Conservation (phyloP, 2,888 invertebrate genomes). For the Apamea epomidion region DNA sequence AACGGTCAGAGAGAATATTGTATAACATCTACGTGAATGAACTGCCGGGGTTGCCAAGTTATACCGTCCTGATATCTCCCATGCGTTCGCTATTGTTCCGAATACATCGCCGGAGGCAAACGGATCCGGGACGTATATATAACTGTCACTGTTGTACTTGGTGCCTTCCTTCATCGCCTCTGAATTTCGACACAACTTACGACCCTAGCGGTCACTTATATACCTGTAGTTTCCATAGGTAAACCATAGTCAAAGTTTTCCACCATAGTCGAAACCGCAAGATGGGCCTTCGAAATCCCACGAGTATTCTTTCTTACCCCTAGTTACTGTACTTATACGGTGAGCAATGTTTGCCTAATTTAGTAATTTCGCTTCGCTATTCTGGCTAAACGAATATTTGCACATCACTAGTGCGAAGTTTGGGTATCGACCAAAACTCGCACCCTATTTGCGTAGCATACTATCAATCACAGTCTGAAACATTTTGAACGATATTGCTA, state of each 20-base stretch:
- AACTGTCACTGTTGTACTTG: slow-evolving; percentile 21
- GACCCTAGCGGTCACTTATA: not conserved
- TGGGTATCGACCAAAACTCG: not conserved
- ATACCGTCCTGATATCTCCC: slow-evolving; percentile 36
- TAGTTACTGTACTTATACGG: slow-evolving; percentile 46
- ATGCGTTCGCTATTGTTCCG: slow-evolving; percentile 44
- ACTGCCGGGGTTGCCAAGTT: slow-evolving; percentile 12
- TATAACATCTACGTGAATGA: slow-evolving; percentile 23
- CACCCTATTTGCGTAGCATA: not conserved
- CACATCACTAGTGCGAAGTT: slow-evolving; percentile 27
- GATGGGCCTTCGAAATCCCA: slow-evolving; percentile 54
- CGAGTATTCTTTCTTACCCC: slow-evolving; percentile 43
- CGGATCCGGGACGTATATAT: slow-evolving; percentile 12
- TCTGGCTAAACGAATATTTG: slow-evolving; percentile 62
- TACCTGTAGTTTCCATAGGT: slow-evolving; percentile 16
- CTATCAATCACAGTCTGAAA: not conserved
- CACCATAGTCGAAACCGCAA: slow-evolving; percentile 40
- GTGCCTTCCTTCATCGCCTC: slow-evolving; percentile 14
- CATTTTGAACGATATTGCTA: not conserved
- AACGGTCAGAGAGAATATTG: slow-evolving; percentile 29
- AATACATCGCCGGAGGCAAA: slow-evolving; percentile 37
- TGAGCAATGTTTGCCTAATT: slow-evolving; percentile 64
- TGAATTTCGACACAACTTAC: slow-evolving; percentile 24
- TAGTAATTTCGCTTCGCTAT: slow-evolving; percentile 44
- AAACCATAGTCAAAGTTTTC: slow-evolving; percentile 46